Evolutionary conservation across 2,797 vertebrate genomes (phyloP), one percentile per base, ranked within the genome.

Genomic region (Numenius phaeopus): DNA sequence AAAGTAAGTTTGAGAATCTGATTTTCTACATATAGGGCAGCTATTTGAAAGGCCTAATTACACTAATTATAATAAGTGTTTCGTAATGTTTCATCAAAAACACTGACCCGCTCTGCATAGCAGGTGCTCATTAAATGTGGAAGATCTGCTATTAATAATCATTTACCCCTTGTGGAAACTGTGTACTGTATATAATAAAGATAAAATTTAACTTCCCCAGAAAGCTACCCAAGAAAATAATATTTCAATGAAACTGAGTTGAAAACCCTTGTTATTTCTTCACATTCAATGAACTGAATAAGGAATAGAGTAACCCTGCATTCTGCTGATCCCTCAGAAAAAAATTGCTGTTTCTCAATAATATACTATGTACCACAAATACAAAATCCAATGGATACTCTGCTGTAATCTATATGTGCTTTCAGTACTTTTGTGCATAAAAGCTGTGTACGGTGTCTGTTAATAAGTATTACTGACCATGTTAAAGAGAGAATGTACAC

Each of bases 21-120:
- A 83, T 95, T 96, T 96, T 90, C 85, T 96, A 94, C 83, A 90
- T 66, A 89, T 59, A 78, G 26, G 26, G 83, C 16, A 94, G 76
- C 66, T 67, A 76, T 93, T 90, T 87, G 89, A 95, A 97, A 96
- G 49, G 14, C 54, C 58, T 97, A 94, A 96, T 96, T 96, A 83
- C 47, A 32, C 72, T 96, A 97, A 97, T 97, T 97, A 92, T 66
- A 92, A 71, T 85, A 95, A 98, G 83, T 75, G 69, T 82, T 81
- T 97, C 1, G 2, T 90, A 97, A 94, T 95, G 62, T 97, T 97
- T 97, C 76, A 92, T 97, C 73, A 95, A 83, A 98, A 98, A 91
- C 54, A 83, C 32, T 96, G 91, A 96, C 93, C 96, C 73, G 30
- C 26, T 34, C 91, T 64, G 89, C 87, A 71, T 96, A 96, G 93